Evolutionary conservation across 2,888 invertebrate genomes (phyloP).

Genomic region (Yponomeuta sedellus): DNA sequence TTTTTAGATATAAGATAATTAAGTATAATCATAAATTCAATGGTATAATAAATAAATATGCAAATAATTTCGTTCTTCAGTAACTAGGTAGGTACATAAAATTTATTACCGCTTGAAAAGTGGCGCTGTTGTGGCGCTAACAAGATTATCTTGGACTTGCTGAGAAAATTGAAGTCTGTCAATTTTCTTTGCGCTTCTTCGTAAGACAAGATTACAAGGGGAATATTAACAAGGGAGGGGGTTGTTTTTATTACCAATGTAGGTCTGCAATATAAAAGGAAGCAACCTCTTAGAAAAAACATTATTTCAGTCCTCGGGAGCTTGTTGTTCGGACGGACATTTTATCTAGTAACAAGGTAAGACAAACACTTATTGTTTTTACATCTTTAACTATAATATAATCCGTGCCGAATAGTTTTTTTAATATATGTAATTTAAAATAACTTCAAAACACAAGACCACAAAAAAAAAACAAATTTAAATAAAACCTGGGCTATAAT

Average conservation of each 20-base stretch:
- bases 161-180: constrained; percentile 65
- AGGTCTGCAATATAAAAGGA: constrained; percentile 47
- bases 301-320: not conserved
- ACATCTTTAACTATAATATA: not conserved
- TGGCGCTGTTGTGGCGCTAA: constrained; percentile 28
- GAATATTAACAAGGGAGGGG: constrained; percentile 73
- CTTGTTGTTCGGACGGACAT: not conserved
- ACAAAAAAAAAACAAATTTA: no score
- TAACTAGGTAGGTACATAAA: not conserved
- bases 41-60: not conserved
- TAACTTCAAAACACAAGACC: no score
- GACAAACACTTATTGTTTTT: not conserved
- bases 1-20: no score
- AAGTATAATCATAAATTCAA: not conserved
- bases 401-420: not conserved
- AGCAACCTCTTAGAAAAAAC: constrained; percentile 12
- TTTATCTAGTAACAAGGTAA: not conserved
- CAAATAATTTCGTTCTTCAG: not conserved
- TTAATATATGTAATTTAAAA: not conserved
- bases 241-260: constrained; percentile 47
- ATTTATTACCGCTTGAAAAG: not conserved
- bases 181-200: constrained; percentile 47
- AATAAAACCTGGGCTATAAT: no score
- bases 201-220: constrained; percentile 39
- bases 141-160: constrained; percentile 31